Evolutionary conservation across 1,140 invertebrate genomes (phyloP).

Genomic region (Myzus persicae): DNA sequence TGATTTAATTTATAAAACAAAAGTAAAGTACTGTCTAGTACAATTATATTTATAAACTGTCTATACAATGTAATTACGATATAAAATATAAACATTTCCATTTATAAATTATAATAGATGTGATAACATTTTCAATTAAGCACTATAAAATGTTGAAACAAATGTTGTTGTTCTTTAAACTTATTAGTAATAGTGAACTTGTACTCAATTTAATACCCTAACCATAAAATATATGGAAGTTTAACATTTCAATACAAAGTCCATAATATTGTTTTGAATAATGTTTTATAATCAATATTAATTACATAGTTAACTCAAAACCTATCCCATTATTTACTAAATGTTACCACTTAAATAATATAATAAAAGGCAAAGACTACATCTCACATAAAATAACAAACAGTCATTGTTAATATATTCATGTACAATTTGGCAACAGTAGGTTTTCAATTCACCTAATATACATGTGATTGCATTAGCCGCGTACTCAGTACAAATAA

Average conservation of each 20-base stretch:
- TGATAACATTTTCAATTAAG: not conserved
- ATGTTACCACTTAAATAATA: not conserved
- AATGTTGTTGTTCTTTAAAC: not conserved
- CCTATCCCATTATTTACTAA: not conserved
- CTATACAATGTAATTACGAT: not conserved
- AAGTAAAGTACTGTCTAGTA: not conserved
- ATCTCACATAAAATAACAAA: slow-evolving; percentile 29
- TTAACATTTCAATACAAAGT: not conserved
- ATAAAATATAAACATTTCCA: not conserved
- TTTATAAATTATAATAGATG: not conserved
- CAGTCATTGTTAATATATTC: not conserved
- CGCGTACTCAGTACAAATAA: not conserved
- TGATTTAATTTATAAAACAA: not conserved
- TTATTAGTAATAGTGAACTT: not conserved
- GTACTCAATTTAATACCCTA: not conserved
- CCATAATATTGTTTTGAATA: not conserved
- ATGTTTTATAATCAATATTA: not conserved
- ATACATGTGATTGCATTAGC: not conserved
- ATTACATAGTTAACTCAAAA: not conserved
- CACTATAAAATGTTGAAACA: not conserved
- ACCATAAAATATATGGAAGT: not conserved
- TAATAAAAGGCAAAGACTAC: slow-evolving; percentile 1
- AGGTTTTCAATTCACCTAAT: not conserved
- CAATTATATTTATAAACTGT: not conserved
- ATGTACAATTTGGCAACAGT: slow-evolving; percentile 22